Evolutionary conservation across 2,888 invertebrate species (phyloP), one percentile per base, ranked within the genome.

Genomic region (Ceratothoa steindachneri): DNA sequence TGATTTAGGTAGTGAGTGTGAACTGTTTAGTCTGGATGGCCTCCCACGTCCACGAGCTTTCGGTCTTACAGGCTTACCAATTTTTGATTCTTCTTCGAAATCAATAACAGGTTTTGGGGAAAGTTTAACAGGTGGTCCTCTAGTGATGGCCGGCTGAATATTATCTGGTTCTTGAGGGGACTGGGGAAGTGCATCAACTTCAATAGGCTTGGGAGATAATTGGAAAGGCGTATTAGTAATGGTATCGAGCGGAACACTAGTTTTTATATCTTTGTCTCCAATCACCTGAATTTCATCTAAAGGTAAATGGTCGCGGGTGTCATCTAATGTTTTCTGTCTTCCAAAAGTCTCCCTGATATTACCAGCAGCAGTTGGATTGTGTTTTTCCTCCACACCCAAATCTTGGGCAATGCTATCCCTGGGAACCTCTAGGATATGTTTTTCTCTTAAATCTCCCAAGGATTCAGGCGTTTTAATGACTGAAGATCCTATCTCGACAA

Each of bases 361-460:
- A n/a, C n/a, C n/a, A n/a, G n/a, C n/a, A n/a, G n/a, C n/a, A n/a
- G n/a, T n/a, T n/a, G n/a, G n/a, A n/a, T n/a, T n/a, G n/a, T 60
- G 60, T n/a, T 60, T 60, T 22, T 60, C 60, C n/a, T 60, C n/a
- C 2, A 60, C 22, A 60, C 12, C 60, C n/a, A 60, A 60, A 60
- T 60, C 60, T 60, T 60, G 60, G n/a, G 1, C 60, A 60, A 22
- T 22, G 24, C 24, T 24, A 60, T 15, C 12, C 1, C n/a, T 9
- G 27, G 2, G 22, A 60, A 22, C n/a, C 22, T 60, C 60, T 60
- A 24, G 60, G 19, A 60, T 24, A 2, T 24, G n/a, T 12, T 22
- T 22, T 24, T 12, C n/a, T 60, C 22, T 12, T 22, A 22, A 1
- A 60, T 60, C 19, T 2, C 12, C 22, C 1, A 60, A 60, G 24